Evolutionary conservation across 2,888 invertebrate genomes (phyloP), one percentile per base, ranked within the genome.

Genomic region (Spodoptera picta): DNA sequence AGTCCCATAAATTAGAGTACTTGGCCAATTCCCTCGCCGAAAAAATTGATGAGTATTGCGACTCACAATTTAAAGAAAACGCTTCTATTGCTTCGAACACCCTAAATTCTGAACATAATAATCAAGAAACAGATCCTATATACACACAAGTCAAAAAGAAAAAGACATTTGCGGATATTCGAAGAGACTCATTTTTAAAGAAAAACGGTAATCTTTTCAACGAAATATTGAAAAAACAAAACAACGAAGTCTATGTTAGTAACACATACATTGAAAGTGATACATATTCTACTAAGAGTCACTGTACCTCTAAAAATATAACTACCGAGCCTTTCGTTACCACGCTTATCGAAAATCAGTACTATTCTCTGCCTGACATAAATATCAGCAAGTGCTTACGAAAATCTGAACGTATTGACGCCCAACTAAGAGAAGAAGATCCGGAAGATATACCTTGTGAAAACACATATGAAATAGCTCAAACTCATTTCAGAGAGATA

Each of bases 351-450:
- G 96, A 96, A 86, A 96, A 97, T 85, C 96, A 96, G 84, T 97
- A 96, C 82, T 96, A 96, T 87, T 97, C 97, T 24, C 90, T 97
- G 69, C 97, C 97, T 9, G 97, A 97, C 86, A 96, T 97, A 51
- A 96, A 96, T 61, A 96, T 96, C 27, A 95, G 96, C 65, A 96
- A 96, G 85, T 96, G 96, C 83, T 93, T 97, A 67, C 95, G 96
- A 79, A 96, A 96, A 83, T 96, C 96, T 63, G 97, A 97, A 85
- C 95, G 96, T 75, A 97, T 97, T 79, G 97, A 97, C 86, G 96
- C 96, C 61, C 96, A 97, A 85, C 87, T 97, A 60, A 92, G 97
- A 82, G 91, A 93, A 81, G 92, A 92, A 80, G 93, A 93, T 72
- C 90, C 90, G 65, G 93, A 94, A 82, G 92, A 94, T 51, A 88